Evolutionary conservation across 2,113 vertebrate species (phyloP).

Genomic region (Brachyistius frenatus): DNA sequence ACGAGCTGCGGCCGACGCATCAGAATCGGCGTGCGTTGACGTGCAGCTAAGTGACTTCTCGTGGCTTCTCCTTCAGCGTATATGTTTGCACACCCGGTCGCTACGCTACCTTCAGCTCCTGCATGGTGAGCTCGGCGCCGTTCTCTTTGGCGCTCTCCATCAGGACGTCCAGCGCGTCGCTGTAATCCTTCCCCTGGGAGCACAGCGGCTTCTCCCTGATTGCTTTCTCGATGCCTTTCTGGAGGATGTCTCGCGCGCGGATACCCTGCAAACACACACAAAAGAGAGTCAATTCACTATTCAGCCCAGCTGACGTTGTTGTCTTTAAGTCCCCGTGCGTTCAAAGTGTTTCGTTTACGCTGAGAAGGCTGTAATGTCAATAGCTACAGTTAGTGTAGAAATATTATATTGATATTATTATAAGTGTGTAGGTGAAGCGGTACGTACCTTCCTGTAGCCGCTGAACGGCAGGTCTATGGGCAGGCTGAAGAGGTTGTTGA

Average conservation of each 20-base stretch:
- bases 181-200: slow-evolving; percentile 94
- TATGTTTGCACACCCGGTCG: neutral
- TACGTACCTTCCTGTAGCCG: slow-evolving; percentile 92
- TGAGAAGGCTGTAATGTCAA: too few species aligned
- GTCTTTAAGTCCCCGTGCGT: too few species aligned
- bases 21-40: too few species aligned
- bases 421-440: too few species aligned
- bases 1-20: too few species aligned
- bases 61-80: too few species aligned
- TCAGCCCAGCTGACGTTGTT: too few species aligned
- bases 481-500: slow-evolving; percentile 97
- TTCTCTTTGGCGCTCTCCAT: slow-evolving; percentile 97
- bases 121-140: slow-evolving; percentile 95
- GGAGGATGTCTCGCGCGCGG: slow-evolving; percentile 91
- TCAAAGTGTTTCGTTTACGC: too few species aligned
- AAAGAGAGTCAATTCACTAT: neutral
- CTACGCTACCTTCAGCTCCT: slow-evolving; percentile 94
- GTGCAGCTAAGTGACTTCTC: too few species aligned
- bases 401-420: too few species aligned
- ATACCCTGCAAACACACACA: slow-evolving; percentile 87
- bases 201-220: slow-evolving; percentile 95
- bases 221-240: slow-evolving; percentile 94
- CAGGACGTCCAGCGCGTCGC: slow-evolving; percentile 93
- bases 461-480: slow-evolving; percentile 97
- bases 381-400: too few species aligned